Base-by-base conservation (phyloP, 2,888 invertebrate genomes). In the Habroteleia sp. region DNA sequence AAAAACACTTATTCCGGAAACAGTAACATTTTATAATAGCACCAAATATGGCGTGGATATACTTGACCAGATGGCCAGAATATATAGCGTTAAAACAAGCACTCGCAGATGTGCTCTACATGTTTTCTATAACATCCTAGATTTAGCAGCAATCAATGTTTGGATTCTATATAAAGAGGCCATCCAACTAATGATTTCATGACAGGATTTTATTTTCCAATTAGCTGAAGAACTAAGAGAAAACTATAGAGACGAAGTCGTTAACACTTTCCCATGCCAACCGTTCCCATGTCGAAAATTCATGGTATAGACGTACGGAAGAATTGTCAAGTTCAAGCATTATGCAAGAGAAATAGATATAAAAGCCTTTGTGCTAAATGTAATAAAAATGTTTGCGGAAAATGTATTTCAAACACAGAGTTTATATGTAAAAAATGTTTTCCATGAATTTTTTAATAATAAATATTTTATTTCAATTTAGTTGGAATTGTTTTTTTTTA, bases 31-130 rank as follows among this genome's bases (percentile, higher is more conserved):
- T 33, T 33, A 33, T 6, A 13, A 33, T 33, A 6, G 7, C 5
- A 11, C 33, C 11, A 77, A 79, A 56, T 78, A 68, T 74, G 79
- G 78, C 10, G 78, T 79, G 33, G 75, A 77, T 60, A 25, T 81
- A 65, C 79, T 13, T 5, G 33, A 33, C 33, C 11, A 33, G 5
- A 33, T 33, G 33, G 33, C 33, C 1, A 11, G 13, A 11, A 33
- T 42, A 50, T 54, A 63, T 56, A 62, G 8, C n/a, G 7, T 6
- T 6, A 44, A 48, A 48, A 14, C 17, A 39, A 20, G 31, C n/a
- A 20, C 13, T 52, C 35, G 50, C 23, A 31, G 42, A 44, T 60
- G 60, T 44, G 48, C 56, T 41, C 39, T 66, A 6, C 66, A 66
- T 16, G 25, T 66, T 2, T 66, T 66, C 23, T 68, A 41, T 50